phyloP scores from a whole-genome alignment of 2,797 vertebrate genomes.

The Microctenopoma steveboyesi region DNA sequence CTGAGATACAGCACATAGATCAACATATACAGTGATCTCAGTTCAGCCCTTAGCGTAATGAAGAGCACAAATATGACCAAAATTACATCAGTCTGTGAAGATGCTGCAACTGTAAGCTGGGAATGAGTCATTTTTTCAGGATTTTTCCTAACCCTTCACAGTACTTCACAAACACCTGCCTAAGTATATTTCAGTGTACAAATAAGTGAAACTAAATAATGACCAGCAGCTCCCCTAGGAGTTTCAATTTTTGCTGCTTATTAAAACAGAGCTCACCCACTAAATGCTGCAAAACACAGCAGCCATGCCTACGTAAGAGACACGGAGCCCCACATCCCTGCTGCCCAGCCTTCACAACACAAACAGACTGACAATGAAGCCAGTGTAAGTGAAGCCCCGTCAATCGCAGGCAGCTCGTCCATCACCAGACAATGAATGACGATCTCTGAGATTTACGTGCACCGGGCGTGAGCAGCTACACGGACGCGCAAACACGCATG shows the following conservation, averaged over 20 bases:
- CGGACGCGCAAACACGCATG: slow-evolving; percentile 26
- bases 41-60: background rate
- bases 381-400: slow-evolving; percentile 64
- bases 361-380: slow-evolving; percentile 61
- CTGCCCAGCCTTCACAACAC: slow-evolving; percentile 53
- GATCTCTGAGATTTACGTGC: slow-evolving; percentile 60
- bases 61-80: slow-evolving; percentile 5
- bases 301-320: slow-evolving; percentile 61
- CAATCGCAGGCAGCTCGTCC: slow-evolving; percentile 68
- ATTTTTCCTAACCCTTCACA: slow-evolving; percentile 17
- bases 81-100: background rate
- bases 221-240: slow-evolving; percentile 22
- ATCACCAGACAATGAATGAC: slow-evolving; percentile 67
- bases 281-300: slow-evolving; percentile 44
- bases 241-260: slow-evolving; percentile 41
- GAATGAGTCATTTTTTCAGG: background rate
- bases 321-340: slow-evolving; percentile 56
- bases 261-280: slow-evolving; percentile 61
- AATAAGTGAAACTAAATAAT: slow-evolving; percentile 34
- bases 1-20: background rate
- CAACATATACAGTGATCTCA: background rate
- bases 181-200: slow-evolving; percentile 23
- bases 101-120: background rate
- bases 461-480: slow-evolving; percentile 27
- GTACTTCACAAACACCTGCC: slow-evolving; percentile 24